Base-by-base conservation (phyloP, 2,113 vertebrate species). In the Aphyosemion australe region DNA sequence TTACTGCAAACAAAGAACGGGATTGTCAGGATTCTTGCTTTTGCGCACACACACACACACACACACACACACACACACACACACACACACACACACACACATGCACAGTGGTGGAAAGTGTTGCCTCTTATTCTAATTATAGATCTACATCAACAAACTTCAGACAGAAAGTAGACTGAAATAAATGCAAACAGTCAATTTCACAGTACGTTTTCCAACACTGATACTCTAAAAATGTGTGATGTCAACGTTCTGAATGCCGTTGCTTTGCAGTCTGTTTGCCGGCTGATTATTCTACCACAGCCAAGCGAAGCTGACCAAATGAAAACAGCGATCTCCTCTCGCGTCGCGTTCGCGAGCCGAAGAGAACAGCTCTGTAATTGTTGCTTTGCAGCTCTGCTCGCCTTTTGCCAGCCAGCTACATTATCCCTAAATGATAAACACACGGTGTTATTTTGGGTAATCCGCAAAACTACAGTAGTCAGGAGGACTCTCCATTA, bases 391-490 rank as follows among this genome's bases (percentile, higher is more conserved):
- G 87, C 83, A 63, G 69, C 68, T 41, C 56, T 15, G 61, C 83
- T 77, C 69, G 63, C 53, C 75, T 62, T 42, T 55, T 64, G 67
- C 87, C 86, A 86, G 71, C 50, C 78, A 58, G 82, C 74, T 74
- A 80, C 73, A 85, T 88, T 85, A 88, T 89, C 86, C 84, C 79
- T 78, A 86, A 92, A 90, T 90, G 84, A 91, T 84, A 86, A 89
- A 86, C 83, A 81, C 85, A 86, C 68, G 1, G 81, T 90, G 84
- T 90, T 91, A 90, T 91, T 91, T 90, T 42, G 84, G 83, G 82
- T 69, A 77, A 89, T 88, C 84, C 78, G 46, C 88, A 85, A 74
- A 86, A 83, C 78, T 82, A 81, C 83, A 84, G 75, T 52, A 87
- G 83, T 81, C 88, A 84, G 84, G 61, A 55, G 67, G 83, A 83